Evolutionary conservation across 2,888 invertebrate genomes (phyloP), one percentile per base, ranked within the genome.

Genomic region (Bibio marci): DNA sequence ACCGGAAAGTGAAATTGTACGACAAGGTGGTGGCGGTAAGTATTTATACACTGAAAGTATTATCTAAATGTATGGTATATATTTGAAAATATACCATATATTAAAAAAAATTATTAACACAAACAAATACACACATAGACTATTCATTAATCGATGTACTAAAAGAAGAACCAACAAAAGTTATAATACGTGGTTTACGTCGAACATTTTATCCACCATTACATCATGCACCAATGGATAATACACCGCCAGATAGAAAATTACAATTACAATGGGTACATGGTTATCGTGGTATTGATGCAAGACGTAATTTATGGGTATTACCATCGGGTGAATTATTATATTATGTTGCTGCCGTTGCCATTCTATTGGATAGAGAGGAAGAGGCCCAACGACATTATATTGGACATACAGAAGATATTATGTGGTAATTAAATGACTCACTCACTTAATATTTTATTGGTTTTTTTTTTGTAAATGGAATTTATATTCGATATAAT

Each of bases 231-330:
- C 81, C 83, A 8, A 72, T 81, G 33, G 86, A 87, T 57, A 86
- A 83, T 57, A 66, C 80, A 5, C 86, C 86, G 0, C 92, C 92
- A 0, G 81, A 86, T 35, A 86, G 88, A 63, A 81, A 86, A 54
- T 66, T 92, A 46, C 76, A 80, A 44, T 68, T 94, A 1, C 90
- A 91, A 54, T 94, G 94, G 92, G 91, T 91, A 80, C 92, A 88
- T 54, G 94, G 94, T 0, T 95, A 94, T 63, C 76, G 94, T 42
- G 94, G 95, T 1, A 76, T 80, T 10, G 92, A 94, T 61, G 77
- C 86, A 5, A 72, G 85, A 11, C 74, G 79, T 48, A 95, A 95
- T 62, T 67, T 95, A 26, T 88, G 90, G 81, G 83, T 87, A 19
- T 64, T 95, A 39, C 90, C 91, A 1, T 90, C 91, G 1, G 94